A percentile compares a stretch with the other conserved stretches of the same genome.
phyloP scores from a whole-genome alignment of 2,888 invertebrate species.

The Trachelus iudaicus region DNA sequence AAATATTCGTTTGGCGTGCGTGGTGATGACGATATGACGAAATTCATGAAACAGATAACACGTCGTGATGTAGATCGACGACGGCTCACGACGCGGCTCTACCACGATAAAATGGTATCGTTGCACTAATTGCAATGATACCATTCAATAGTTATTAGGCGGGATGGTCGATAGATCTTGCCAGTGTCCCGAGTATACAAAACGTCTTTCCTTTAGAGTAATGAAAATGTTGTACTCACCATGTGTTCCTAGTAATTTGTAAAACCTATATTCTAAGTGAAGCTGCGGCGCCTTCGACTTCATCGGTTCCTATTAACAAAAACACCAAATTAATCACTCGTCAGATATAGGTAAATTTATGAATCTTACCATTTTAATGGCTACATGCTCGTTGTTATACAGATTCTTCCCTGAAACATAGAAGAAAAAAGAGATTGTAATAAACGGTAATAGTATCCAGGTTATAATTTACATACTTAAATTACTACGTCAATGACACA shows the following conservation, averaged over 20 bases:
- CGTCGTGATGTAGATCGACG: slow-evolving; percentile 7
- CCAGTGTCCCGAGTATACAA: not conserved
- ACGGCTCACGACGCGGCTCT: not conserved
- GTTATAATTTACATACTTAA: not conserved
- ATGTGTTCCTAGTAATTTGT: slow-evolving; percentile 98
- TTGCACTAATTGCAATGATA: not conserved
- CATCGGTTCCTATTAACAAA: slow-evolving; percentile 87
- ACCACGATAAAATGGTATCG: not conserved
- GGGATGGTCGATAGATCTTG: not conserved
- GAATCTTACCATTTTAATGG: slow-evolving; percentile 91
- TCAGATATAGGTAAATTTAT: slow-evolving; percentile 25
- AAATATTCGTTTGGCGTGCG: slow-evolving; percentile 22
- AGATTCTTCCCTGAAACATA: slow-evolving; percentile 94
- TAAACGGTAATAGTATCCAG: not conserved
- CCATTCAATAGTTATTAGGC: not conserved
- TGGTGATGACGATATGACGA: slow-evolving; percentile 18
- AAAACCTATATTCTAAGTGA: slow-evolving; percentile 99
- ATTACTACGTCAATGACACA: too few relatives aligned
- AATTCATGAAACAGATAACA: slow-evolving; percentile 25
- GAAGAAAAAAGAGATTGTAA: slow-evolving; percentile 37
- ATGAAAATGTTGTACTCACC: slow-evolving; percentile 73
- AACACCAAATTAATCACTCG: slow-evolving; percentile 3
- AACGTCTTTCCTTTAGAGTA: not conserved
- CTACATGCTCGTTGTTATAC: slow-evolving; percentile 99
- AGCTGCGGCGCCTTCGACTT: slow-evolving; percentile 99